A percentile compares a stretch with the other conserved stretches of the same genome.
Evolutionary conservation across 2,888 invertebrate genomes (phyloP).

Genomic region (Argyra leucocephala): DNA sequence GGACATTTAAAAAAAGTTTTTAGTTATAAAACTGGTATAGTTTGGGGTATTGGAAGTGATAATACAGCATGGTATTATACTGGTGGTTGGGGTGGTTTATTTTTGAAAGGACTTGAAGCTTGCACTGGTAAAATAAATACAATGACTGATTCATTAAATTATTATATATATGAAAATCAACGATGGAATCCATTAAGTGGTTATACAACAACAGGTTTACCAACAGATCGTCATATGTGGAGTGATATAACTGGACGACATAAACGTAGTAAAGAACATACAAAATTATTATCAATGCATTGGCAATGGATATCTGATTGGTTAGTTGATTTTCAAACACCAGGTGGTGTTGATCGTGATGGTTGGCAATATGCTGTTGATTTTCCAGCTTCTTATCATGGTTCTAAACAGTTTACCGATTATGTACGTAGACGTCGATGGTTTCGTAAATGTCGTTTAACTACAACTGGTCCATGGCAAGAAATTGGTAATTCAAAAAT

Average conservation of each 20-base stretch:
- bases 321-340: slow-evolving; percentile 83
- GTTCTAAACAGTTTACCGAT: slow-evolving; percentile 76
- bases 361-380: slow-evolving; percentile 95
- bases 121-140: slow-evolving; percentile 55
- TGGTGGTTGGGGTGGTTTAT: slow-evolving; percentile 79
- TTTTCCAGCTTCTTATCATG: slow-evolving; percentile 79
- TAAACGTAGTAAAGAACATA: slow-evolving; percentile 75
- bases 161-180: slow-evolving; percentile 88
- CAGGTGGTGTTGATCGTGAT: slow-evolving; percentile 80
- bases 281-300: slow-evolving; percentile 72
- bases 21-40: slow-evolving; percentile 64
- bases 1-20: slow-evolving; percentile 76
- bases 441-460: slow-evolving; percentile 72
- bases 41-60: slow-evolving; percentile 87
- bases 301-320: slow-evolving; percentile 89
- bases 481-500: slow-evolving; percentile 79
- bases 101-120: slow-evolving; percentile 56
- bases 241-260: slow-evolving; percentile 78
- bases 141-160: slow-evolving; percentile 77
- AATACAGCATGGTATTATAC: slow-evolving; percentile 83
- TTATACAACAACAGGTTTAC: slow-evolving; percentile 74
- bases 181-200: slow-evolving; percentile 88
- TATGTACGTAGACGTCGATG: slow-evolving; percentile 77
- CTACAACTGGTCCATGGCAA: slow-evolving; percentile 80
- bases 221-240: slow-evolving; percentile 85